Percentiles rank a stretch among this genome's conserved stretches.
Conservation (phyloP, 2,797 vertebrate genomes). For the Pterois miles region DNA sequence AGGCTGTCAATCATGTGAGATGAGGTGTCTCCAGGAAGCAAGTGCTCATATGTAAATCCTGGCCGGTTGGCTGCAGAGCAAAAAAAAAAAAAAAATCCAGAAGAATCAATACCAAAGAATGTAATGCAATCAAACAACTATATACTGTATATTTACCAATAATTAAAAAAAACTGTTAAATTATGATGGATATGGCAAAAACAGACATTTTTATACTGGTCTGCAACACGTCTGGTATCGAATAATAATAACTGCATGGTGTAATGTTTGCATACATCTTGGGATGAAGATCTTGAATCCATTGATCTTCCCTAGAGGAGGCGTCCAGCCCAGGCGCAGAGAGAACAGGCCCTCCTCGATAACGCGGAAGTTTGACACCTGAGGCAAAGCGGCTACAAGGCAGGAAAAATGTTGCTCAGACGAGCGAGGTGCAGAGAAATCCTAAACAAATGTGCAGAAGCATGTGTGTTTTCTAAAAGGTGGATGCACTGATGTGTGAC, state of each 20-base stretch:
- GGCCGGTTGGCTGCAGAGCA: conserved; percentile 81
- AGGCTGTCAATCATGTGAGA: conserved; percentile 88
- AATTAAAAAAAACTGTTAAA: neutral
- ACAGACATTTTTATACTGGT: neutral
- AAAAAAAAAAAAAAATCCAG: conserved; percentile 10
- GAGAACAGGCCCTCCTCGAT: conserved; percentile 88
- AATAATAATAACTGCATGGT: neutral
- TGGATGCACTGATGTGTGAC: neutral
- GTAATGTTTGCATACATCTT: conserved; percentile 79
- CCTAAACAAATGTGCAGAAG: neutral
- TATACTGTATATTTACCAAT: neutral
- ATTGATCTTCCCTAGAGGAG: conserved; percentile 81
- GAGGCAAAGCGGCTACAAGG: conserved; percentile 83
- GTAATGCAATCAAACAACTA: neutral
- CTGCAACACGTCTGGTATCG: neutral
- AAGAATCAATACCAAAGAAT: neutral
- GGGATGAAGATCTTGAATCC: conserved; percentile 91
- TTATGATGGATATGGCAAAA: neutral
- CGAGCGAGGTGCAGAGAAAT: neutral
- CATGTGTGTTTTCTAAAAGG: neutral
- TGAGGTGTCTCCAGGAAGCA: conserved; percentile 81
- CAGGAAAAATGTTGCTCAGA: conserved; percentile 8
- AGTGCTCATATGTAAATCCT: conserved; percentile 84
- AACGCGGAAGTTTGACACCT: conserved; percentile 89
- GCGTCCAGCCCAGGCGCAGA: conserved; percentile 88